Evolutionary conservation across 1,140 invertebrate species (phyloP).

Genomic region (Hydropsyche tenuis): DNA sequence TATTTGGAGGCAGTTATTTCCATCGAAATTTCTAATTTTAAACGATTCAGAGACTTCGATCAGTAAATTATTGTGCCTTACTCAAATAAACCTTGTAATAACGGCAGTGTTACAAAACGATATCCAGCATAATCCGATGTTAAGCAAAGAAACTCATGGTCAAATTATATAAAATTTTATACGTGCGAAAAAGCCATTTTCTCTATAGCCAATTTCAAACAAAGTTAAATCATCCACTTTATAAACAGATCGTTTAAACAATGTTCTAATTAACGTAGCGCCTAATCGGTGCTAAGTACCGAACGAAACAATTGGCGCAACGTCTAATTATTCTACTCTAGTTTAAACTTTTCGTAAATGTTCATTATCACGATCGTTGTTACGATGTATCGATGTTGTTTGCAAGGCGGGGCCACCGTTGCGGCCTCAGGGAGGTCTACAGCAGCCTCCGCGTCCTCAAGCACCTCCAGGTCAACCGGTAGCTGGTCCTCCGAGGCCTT

Average conservation of each 20-base stretch:
- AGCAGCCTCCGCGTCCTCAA: constrained; percentile 37
- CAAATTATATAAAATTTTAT: too few relatives aligned
- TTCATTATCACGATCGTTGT: neutral
- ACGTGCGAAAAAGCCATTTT: too few relatives aligned
- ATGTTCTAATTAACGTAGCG: neutral
- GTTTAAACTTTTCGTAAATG: neutral
- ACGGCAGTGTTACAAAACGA: too few relatives aligned
- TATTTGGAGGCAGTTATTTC: too few relatives aligned
- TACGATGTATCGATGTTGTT: constrained; percentile 12
- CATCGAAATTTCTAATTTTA: too few relatives aligned
- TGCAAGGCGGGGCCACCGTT: constrained; percentile 48
- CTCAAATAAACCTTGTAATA: too few relatives aligned
- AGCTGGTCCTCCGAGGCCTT: constrained; percentile 47
- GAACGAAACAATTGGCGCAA: neutral
- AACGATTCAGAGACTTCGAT: too few relatives aligned
- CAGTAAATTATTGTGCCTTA: too few relatives aligned
- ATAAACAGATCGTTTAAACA: neutral
- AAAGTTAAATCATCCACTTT: too few relatives aligned
- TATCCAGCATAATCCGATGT: too few relatives aligned
- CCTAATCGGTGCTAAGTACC: neutral
- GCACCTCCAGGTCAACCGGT: constrained; percentile 32
- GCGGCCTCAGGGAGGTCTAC: constrained; percentile 51
- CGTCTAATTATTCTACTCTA: neutral
- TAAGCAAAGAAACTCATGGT: too few relatives aligned
- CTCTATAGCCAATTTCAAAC: too few relatives aligned